Conservation (phyloP, 2,888 invertebrate genomes). For the Nasonia oneida region DNA sequence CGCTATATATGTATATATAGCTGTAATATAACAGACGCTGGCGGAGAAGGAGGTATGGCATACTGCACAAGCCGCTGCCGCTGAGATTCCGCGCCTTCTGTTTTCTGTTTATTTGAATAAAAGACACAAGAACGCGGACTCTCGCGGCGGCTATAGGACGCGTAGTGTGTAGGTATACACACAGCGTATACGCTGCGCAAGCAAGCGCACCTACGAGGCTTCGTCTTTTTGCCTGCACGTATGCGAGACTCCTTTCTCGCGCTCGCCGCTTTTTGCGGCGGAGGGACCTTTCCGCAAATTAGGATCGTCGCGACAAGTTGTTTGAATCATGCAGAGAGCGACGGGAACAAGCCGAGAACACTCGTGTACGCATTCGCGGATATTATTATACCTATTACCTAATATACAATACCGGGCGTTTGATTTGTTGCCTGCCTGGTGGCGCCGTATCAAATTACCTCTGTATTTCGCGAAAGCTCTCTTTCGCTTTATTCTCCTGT, state of each 20-base stretch:
- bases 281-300: background rate
- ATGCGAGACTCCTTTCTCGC: background rate
- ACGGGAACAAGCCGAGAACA: background rate
- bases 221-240: background rate
- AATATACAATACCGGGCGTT: background rate
- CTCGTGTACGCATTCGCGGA: too few species aligned
- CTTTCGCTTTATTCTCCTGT: background rate
- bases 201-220: background rate
- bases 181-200: background rate
- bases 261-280: background rate
- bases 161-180: too few species aligned
- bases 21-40: background rate
- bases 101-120: conserved; percentile 49
- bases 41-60: background rate
- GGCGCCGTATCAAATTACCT: background rate
- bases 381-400: too few species aligned
- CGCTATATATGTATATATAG: background rate
- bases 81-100: conserved; percentile 38
- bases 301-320: background rate
- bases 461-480: background rate
- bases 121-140: conserved; percentile 14
- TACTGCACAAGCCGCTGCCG: background rate
- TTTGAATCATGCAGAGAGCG: background rate
- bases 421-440: background rate
- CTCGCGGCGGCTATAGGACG: background rate